Conservation (phyloP, 2,113 vertebrate genomes). For the Nicator chloris region DNA sequence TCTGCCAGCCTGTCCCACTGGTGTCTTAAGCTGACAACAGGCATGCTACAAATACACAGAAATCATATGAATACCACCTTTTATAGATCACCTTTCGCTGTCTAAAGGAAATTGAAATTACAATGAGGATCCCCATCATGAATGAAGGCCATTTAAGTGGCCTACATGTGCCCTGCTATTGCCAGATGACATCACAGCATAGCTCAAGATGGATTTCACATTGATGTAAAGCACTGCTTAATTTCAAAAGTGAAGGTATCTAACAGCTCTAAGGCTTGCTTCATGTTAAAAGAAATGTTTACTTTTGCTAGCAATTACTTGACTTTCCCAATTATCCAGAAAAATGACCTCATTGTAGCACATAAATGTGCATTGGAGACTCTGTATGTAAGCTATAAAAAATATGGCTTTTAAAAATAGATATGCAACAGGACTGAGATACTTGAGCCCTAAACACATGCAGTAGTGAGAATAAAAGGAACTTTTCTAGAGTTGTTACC, state of each 20-base stretch:
- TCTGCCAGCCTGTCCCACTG: background rate
- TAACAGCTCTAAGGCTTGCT: constrained; percentile 54
- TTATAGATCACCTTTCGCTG: constrained; percentile 35
- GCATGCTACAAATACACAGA: constrained; percentile 47
- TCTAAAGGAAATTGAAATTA: constrained; percentile 63
- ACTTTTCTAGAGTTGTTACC: background rate
- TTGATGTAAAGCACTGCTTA: constrained; percentile 57
- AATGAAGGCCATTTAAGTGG: constrained; percentile 67
- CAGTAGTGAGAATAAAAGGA: background rate
- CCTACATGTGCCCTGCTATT: background rate
- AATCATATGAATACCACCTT: constrained; percentile 53
- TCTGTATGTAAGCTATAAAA: constrained; percentile 28
- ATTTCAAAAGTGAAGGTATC: constrained; percentile 56
- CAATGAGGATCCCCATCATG: constrained; percentile 44
- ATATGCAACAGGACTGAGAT: background rate
- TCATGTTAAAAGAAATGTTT: constrained; percentile 69
- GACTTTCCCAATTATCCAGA: constrained; percentile 66
- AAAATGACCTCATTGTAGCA: constrained; percentile 69
- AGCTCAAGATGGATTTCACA: constrained; percentile 67
- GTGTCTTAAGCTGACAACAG: constrained; percentile 48
- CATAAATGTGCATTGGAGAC: constrained; percentile 43
- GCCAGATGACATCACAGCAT: constrained; percentile 64
- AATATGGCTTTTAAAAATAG: constrained; percentile 29
- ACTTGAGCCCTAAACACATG: background rate
- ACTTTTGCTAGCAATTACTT: constrained; percentile 74